phyloP scores from a whole-genome alignment of 2,888 invertebrate genomes.

The Philhelius pedissequus region DNA sequence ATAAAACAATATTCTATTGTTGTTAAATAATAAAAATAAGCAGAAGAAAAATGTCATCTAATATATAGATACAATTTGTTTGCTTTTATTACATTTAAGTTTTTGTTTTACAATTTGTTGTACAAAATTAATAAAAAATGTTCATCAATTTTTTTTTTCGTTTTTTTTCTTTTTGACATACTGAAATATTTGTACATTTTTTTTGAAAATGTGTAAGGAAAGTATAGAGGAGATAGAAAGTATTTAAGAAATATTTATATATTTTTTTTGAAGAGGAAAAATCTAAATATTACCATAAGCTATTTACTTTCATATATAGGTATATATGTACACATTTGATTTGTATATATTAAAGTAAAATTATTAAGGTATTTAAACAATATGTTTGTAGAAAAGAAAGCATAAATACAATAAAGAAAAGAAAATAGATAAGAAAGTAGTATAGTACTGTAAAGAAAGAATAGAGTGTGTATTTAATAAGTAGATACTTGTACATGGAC shows the following conservation, averaged over 20 bases:
- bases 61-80: conserved; percentile 56
- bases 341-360: background rate
- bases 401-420: background rate
- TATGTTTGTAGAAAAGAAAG: background rate
- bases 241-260: conserved; percentile 52
- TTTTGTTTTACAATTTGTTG: background rate
- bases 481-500: background rate
- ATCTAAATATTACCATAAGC: conserved; percentile 51
- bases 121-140: conserved; percentile 21
- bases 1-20: background rate
- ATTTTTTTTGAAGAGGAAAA: conserved; percentile 49
- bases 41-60: conserved; percentile 32
- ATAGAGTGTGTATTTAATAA: conserved; percentile 1
- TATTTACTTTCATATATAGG: background rate
- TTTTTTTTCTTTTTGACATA: conserved; percentile 4
- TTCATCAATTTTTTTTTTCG: background rate
- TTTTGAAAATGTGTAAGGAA: background rate
- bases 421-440: background rate
- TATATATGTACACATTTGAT: background rate
- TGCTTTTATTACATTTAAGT: background rate
- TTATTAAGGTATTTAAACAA: background rate
- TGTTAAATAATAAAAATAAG: background rate
- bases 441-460: conserved; percentile 13
- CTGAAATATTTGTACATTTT: background rate
- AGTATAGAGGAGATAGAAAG: conserved; percentile 54